Evolutionary conservation across 2,888 invertebrate genomes (phyloP).

Genomic region (Drosophila formosana): DNA sequence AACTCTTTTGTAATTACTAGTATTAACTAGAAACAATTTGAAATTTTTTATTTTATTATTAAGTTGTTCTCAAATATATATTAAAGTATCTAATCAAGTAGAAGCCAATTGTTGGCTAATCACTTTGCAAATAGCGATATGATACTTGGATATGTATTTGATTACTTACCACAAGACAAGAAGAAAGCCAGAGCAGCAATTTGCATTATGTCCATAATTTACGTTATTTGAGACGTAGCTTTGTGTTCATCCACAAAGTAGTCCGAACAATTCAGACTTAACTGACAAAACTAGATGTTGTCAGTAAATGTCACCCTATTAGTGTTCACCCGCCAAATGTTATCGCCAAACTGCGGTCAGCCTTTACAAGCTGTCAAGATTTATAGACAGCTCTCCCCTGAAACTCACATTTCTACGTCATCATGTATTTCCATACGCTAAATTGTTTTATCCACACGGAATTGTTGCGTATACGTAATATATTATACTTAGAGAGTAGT

Average conservation of each 20-base stretch:
- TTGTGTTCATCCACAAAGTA: not conserved
- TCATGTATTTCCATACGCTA: not conserved
- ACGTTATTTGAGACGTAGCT: not conserved
- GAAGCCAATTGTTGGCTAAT: not conserved
- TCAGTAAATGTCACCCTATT: not conserved
- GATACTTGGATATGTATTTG: not conserved
- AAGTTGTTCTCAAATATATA: not conserved
- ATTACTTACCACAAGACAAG: constrained; percentile 4
- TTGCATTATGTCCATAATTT: not conserved
- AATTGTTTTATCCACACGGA: no score
- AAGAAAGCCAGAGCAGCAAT: not conserved
- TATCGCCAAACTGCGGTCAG: constrained; percentile 65
- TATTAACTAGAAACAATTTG: no score
- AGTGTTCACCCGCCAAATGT: constrained; percentile 58
- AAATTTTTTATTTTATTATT: no score
- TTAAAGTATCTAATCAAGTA: not conserved
- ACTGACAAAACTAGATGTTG: not conserved
- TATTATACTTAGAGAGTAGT: no score
- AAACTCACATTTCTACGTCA: not conserved
- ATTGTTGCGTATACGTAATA: no score
- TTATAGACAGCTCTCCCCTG: constrained; percentile 53
- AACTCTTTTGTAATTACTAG: no score
- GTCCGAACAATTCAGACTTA: not conserved
- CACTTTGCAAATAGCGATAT: not conserved
- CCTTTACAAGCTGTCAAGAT: constrained; percentile 37